A percentile compares a stretch with the other conserved stretches of the same genome.
phyloP scores from a whole-genome alignment of 2,888 invertebrate species.

The Nemotelus pantherinus region DNA sequence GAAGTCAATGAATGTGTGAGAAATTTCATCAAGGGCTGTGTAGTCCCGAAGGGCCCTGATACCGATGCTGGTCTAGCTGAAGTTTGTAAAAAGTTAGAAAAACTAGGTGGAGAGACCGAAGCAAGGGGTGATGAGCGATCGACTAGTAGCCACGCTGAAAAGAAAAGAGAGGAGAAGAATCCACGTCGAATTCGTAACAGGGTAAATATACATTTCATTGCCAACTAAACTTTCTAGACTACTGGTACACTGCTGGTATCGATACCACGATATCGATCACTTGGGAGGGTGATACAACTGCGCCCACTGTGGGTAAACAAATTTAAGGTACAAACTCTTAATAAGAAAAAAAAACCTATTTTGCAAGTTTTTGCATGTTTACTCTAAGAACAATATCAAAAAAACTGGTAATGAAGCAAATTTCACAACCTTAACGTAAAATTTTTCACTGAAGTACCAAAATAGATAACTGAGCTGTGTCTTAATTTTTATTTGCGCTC shows the following conservation, averaged over 20 bases:
- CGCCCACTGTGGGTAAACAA: not conserved
- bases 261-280: too few relatives aligned
- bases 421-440: too few relatives aligned
- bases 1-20: constrained; percentile 54
- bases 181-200: constrained; percentile 61
- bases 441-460: too few relatives aligned
- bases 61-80: constrained; percentile 44
- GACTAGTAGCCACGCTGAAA: constrained; percentile 25
- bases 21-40: constrained; percentile 55
- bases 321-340: not conserved
- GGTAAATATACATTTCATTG: constrained; percentile 53
- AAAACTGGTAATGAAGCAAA: too few relatives aligned
- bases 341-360: too few relatives aligned
- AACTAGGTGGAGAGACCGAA: not conserved
- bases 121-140: not conserved
- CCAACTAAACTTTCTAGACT: too few relatives aligned
- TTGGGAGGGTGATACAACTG: too few relatives aligned
- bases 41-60: constrained; percentile 1
- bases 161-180: constrained; percentile 39
- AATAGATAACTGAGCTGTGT: too few relatives aligned
- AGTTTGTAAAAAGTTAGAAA: constrained; percentile 52
- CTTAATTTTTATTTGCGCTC: too few relatives aligned
- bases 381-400: too few relatives aligned
- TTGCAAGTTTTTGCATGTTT: not conserved
- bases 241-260: too few relatives aligned